phyloP scores from a whole-genome alignment of 2,797 vertebrate genomes.

The Staurois parvus region DNA sequence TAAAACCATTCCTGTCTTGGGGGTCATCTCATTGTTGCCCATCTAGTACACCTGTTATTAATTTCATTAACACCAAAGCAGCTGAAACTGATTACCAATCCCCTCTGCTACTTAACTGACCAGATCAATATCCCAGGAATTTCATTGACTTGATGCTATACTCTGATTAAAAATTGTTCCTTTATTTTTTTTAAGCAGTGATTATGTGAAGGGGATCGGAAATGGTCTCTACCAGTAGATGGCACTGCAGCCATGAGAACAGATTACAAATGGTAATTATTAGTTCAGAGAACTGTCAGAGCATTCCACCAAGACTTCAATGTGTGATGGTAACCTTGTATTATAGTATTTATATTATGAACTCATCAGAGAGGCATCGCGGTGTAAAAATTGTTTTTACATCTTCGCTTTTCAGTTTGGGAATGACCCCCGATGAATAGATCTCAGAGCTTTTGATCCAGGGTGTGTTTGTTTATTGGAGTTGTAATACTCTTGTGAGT shows the following conservation, averaged over 20 bases:
- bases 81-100: too few relatives aligned
- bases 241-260: conserved; percentile 20
- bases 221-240: conserved; percentile 25
- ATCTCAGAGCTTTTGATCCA: not conserved
- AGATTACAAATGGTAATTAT: not conserved
- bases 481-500: not conserved
- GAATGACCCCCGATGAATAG: not conserved
- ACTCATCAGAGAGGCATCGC: not conserved
- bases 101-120: too few relatives aligned
- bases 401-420: not conserved
- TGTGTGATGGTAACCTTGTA: not conserved
- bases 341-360: not conserved
- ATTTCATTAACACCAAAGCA: too few relatives aligned
- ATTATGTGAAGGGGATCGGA: too few relatives aligned
- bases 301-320: not conserved
- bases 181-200: too few relatives aligned
- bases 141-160: too few relatives aligned
- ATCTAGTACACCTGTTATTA: too few relatives aligned
- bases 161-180: too few relatives aligned
- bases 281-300: not conserved
- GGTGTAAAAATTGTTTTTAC: not conserved
- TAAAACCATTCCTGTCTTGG: too few relatives aligned
- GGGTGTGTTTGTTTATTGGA: conserved; percentile 11
- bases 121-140: too few relatives aligned
- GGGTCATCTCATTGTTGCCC: too few relatives aligned